Evolutionary conservation across 2,888 invertebrate species (phyloP).

Genomic region (Trichopria drosophilae): DNA sequence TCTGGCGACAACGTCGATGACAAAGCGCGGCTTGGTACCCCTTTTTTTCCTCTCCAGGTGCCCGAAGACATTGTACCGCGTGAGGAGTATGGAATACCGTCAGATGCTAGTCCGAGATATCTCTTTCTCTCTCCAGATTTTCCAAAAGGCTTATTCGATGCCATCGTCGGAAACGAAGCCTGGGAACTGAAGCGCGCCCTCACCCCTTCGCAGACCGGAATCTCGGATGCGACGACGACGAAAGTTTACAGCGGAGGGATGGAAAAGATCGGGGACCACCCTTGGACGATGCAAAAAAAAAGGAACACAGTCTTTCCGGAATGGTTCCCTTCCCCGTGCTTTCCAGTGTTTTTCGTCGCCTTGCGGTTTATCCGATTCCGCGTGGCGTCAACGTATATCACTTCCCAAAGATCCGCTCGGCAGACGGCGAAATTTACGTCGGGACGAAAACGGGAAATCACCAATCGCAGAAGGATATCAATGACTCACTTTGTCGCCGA

Average conservation of each 20-base stretch:
- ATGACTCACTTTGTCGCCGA: too few relatives aligned
- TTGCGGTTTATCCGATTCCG: too few relatives aligned
- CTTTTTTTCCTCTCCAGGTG: slow-evolving; percentile 21
- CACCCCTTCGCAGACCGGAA: slow-evolving; percentile 5
- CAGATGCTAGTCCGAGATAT: slow-evolving; percentile 27
- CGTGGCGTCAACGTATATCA: slow-evolving; percentile 25
- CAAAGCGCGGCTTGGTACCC: slow-evolving; percentile 27
- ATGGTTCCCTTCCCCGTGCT: too few relatives aligned
- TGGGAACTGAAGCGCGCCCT: slow-evolving; percentile 13
- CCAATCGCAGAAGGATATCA: too few relatives aligned
- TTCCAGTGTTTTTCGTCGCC: too few relatives aligned
- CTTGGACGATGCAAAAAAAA: too few relatives aligned
- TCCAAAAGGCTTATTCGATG: slow-evolving; percentile 29
- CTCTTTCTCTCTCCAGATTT: slow-evolving; percentile 23
- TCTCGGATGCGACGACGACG: slow-evolving; percentile 1
- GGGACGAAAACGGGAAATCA: too few relatives aligned
- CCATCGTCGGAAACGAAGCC: slow-evolving; percentile 12
- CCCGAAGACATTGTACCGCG: slow-evolving; percentile 11
- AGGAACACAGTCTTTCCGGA: too few relatives aligned
- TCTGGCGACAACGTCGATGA: slow-evolving; percentile 18
- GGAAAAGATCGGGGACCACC: too few relatives aligned
- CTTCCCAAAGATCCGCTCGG: slow-evolving; percentile 20
- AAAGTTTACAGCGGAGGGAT: too few relatives aligned
- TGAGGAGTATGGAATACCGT: slow-evolving; percentile 13
- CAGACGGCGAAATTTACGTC: too few relatives aligned